A percentile compares a stretch with the other conserved stretches of the same genome.
Evolutionary conservation across 1,140 invertebrate genomes (phyloP).

Genomic region (Ruditapes philippinarum): DNA sequence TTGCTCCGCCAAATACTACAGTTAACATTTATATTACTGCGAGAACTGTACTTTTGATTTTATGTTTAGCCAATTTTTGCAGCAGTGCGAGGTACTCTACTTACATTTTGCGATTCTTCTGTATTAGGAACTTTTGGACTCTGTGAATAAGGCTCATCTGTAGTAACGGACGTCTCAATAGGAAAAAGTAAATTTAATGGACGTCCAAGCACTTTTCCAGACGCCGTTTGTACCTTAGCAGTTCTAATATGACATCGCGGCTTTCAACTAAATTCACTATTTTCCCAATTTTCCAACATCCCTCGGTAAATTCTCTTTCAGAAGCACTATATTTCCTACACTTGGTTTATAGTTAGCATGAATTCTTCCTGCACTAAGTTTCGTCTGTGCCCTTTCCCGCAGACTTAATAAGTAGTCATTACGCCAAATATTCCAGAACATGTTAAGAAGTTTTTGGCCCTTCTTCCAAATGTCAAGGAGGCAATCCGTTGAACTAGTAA

Average conservation of each 20-base stretch:
- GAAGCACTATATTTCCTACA: not conserved
- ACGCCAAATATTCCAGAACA: not conserved
- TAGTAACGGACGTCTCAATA: not conserved
- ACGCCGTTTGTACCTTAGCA: not conserved
- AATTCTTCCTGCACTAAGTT: too few species aligned
- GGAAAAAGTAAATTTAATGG: not conserved
- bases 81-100: too few species aligned
- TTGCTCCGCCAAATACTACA: too few species aligned
- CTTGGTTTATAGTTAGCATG: too few species aligned
- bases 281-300: not conserved
- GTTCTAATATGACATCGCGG: not conserved
- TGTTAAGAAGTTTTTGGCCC: not conserved
- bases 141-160: too few species aligned
- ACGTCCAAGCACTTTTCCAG: not conserved
- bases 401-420: not conserved
- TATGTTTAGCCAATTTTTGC: too few species aligned
- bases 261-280: not conserved
- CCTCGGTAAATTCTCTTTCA: not conserved
- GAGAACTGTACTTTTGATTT: too few species aligned
- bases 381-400: not conserved
- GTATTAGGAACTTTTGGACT: too few species aligned
- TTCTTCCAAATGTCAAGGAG: not conserved
- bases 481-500: not conserved
- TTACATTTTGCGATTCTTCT: too few species aligned
- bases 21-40: too few species aligned